Base-by-base conservation (phyloP, 2,113 vertebrate species). In the Condylura cristata region DNA sequence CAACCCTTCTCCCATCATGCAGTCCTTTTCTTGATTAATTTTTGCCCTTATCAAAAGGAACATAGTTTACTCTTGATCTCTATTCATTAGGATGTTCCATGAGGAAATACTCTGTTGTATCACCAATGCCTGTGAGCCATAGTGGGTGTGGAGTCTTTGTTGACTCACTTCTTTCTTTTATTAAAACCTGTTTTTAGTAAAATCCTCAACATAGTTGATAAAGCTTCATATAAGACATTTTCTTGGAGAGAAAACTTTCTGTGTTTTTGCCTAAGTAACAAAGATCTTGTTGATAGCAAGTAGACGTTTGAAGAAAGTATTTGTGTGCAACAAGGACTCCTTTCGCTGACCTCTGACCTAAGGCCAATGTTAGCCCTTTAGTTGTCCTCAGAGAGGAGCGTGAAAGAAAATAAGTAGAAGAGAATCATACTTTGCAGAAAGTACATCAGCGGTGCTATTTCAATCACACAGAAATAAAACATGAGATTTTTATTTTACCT, bases 321-420 rank as follows among this genome's bases (percentile, higher is more conserved):
- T 93, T 92, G 72, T 91, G 60, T n/a, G 60, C 18, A 44, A 6
- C 39, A 65, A 56, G 60, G 13, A 18, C 44, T 82, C 53, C 44
- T 70, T 94, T 94, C 82, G 79, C 76, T 87, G 68, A 83, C 85
- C 39, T 95, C 28, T 82, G 88, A 78, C 75, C 51, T 56, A n/a
- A 37, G 22, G 56, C 66, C 20, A 53, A 78, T 26, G n/a, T 22
- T 34, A 90, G n/a, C 9, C 39, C 2, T 5, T 30, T 5, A 61
- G 14, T 24, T 51, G 6, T 81, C 16, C 32, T 18, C 61, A 32
- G 89, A 72, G 83, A 46, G 20, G 30, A 39, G 17, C 34, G 5
- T 1, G 51, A 80, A 41, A 90, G 46, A 60, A 74, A 84, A 91
- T 81, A 86, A 65, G 30, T 28, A 11, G 53, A 26, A 28, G 72